Evolutionary conservation across 2,113 vertebrate species (phyloP).

Genomic region (Pomatostomus ruficeps): DNA sequence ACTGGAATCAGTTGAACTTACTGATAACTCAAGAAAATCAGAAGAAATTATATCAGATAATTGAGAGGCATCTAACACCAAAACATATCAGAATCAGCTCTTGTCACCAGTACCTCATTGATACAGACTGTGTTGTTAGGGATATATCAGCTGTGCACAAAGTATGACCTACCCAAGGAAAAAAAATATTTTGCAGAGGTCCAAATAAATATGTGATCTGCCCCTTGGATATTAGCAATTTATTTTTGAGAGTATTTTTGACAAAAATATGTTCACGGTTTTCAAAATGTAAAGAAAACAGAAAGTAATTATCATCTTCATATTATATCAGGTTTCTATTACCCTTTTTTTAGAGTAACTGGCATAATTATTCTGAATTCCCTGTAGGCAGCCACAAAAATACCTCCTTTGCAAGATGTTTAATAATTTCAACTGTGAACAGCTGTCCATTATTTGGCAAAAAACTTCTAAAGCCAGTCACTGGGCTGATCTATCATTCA

Average conservation of each 20-base stretch:
- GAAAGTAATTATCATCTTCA: neutral
- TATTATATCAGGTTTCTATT: neutral
- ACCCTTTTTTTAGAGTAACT: neutral
- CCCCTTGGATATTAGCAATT: neutral
- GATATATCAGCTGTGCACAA: neutral
- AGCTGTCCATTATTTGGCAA: neutral
- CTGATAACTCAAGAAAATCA: neutral
- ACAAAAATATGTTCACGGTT: neutral
- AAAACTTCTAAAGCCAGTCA: neutral
- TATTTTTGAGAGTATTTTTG: neutral
- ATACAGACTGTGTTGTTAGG: neutral
- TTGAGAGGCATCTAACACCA: neutral
- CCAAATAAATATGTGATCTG: neutral
- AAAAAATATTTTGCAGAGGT: neutral
- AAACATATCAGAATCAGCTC: neutral
- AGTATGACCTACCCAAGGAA: neutral
- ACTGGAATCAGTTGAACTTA: neutral
- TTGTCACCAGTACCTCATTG: neutral
- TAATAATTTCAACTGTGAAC: neutral
- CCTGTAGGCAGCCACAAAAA: neutral
- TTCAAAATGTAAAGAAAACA: neutral
- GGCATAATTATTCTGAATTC: neutral
- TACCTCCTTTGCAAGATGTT: neutral
- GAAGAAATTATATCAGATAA: neutral
- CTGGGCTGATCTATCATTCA: neutral